A percentile compares a stretch with the other conserved stretches of the same genome.
Evolutionary conservation across 2,888 invertebrate genomes (phyloP).

Genomic region (Sisyra terminalis): DNA sequence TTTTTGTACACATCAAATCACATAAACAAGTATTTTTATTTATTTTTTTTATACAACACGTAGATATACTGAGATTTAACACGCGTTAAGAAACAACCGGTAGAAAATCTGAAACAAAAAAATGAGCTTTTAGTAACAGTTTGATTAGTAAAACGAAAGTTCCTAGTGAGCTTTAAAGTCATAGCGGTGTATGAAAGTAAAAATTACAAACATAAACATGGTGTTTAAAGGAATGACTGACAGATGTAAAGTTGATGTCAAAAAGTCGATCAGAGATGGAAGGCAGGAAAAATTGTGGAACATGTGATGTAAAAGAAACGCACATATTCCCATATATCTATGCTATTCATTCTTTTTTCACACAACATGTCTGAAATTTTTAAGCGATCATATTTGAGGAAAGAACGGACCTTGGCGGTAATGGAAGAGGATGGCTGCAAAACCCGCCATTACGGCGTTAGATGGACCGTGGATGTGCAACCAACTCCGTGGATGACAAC

Average conservation of each 20-base stretch:
- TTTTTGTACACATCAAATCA: not conserved
- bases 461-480: constrained; percentile 9
- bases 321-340: no score
- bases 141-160: not conserved
- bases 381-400: constrained; percentile 3
- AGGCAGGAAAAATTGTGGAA: no score
- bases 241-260: constrained; percentile 2
- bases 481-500: constrained; percentile 2
- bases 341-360: not conserved
- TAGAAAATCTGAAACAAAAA: not conserved
- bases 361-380: not conserved
- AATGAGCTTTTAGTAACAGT: not conserved
- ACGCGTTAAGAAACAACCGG: not conserved
- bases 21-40: no score
- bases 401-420: not conserved
- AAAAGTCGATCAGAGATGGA: constrained; percentile 1
- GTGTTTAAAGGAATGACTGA: constrained; percentile 4
- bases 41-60: no score
- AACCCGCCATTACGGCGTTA: constrained; percentile 7
- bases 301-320: no score
- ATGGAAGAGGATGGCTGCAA: no score
- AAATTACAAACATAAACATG: no score
- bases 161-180: no score
- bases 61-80: not conserved
- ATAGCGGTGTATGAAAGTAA: no score